Evolutionary conservation across 2,888 invertebrate genomes (phyloP), one percentile per base, ranked within the genome.

Genomic region (Lapara coniferarum): DNA sequence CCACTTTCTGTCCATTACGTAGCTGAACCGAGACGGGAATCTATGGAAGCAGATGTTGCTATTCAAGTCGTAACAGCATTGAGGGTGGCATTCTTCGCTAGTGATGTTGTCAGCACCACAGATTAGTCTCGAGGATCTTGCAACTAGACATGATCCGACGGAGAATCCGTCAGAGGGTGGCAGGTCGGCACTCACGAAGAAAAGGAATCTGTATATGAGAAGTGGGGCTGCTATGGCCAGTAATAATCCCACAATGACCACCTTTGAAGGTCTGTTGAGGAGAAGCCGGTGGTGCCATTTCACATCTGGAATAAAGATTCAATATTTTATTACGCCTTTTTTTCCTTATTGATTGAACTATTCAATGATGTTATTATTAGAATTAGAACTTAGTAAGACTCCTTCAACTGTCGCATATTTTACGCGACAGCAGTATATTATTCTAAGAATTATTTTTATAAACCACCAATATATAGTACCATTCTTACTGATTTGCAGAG

Each of bases 11-110:
- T 84, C 81, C 37, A 87, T 78, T 14, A 89, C 77, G 74, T 95
- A 95, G 2, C 93, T 91, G 78, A 94, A 94, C 67, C 91, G 84
- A 0, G 95, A 94, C 0, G 95, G 95, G 16, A 91, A 84, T 69
- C 94, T 87, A 73, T 95, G 95, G 74, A 89, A 95, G 76, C 95
- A 95, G 25, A 89, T 70, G n/a, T 83, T 66, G 12, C 81, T 81
- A 19, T 80, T 81, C 2, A 83, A 78, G 71, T 94, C 93, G 79
- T 94, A 95, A 74, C 95, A 95, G 75, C 95, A 95, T 71, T 92
- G 89, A 0, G 80, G 73, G 56, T 88, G 88, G 73, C 95, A 95
- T 68, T 90, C 78, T 0, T 78, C 73, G 13, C 81, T 79, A 0
- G 86, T 70, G 0, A 88, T 77, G 19, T 81, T 77, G 0, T 88